A percentile compares a stretch with the other conserved stretches of the same genome.
phyloP scores from a whole-genome alignment of 2,888 invertebrate genomes.

The Xestia c-nigrum region DNA sequence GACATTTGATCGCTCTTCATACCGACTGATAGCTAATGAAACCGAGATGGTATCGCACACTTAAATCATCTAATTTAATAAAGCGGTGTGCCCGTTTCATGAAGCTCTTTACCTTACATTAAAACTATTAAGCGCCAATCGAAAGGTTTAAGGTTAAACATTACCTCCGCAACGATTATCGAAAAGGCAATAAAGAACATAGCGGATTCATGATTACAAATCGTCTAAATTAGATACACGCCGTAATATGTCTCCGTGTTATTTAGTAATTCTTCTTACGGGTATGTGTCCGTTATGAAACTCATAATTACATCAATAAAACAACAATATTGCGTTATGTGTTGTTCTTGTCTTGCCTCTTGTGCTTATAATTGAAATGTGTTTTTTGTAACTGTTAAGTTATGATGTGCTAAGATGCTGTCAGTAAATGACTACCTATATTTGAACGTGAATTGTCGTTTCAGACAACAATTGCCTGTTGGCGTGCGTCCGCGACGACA shows the following conservation, averaged over 20 bases:
- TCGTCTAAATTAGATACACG: slow-evolving; percentile 67
- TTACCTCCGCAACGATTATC: slow-evolving; percentile 69
- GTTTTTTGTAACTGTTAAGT: slow-evolving; percentile 24
- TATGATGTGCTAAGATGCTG: slow-evolving; percentile 22
- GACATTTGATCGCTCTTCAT: slow-evolving; percentile 70
- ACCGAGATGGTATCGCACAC: slow-evolving; percentile 70
- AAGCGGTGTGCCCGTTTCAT: slow-evolving; percentile 71
- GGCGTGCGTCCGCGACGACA: slow-evolving; percentile 98
- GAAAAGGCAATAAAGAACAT: slow-evolving; percentile 72
- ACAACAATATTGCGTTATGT: not conserved
- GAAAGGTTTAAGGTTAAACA: slow-evolving; percentile 76
- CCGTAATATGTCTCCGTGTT: slow-evolving; percentile 71
- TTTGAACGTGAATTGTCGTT: slow-evolving; percentile 73
- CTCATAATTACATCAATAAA: slow-evolving; percentile 35
- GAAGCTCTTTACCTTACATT: slow-evolving; percentile 68
- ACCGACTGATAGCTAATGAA: slow-evolving; percentile 71
- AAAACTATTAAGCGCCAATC: slow-evolving; percentile 69
- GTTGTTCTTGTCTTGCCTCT: not conserved
- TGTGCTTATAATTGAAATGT: not conserved
- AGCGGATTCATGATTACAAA: slow-evolving; percentile 68
- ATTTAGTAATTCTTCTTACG: slow-evolving; percentile 38
- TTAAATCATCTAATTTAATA: slow-evolving; percentile 75
- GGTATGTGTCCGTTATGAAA: slow-evolving; percentile 50
- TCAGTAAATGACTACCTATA: slow-evolving; percentile 53
- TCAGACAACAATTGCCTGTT: slow-evolving; percentile 97